Percentiles rank a stretch among this genome's conserved stretches.
These are phyloP conservation scores for Heliconius erato DNA, from an alignment of 2,888 invertebrate genomes.

Conservation along the genomic window DNA sequence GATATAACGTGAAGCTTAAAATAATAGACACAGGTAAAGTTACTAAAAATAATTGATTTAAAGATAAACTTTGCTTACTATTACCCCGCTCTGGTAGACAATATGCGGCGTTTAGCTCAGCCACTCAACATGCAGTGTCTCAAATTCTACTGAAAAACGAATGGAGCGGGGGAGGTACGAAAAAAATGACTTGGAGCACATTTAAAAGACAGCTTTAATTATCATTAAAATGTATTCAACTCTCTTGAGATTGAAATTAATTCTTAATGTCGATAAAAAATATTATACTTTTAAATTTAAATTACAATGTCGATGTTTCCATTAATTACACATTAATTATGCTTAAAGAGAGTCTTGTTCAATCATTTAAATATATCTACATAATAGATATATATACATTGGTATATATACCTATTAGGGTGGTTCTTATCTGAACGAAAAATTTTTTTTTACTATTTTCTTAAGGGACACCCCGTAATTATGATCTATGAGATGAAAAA, in stretches of 20 bases:
- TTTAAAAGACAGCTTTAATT: not conserved
- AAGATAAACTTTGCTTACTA: no score
- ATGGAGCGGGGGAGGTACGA: not conserved
- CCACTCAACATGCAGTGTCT: not conserved
- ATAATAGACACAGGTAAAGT: not conserved
- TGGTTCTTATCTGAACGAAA: no score
- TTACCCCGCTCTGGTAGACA: not conserved
- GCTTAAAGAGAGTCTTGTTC: not conserved
- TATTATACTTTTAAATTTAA: slow-evolving; percentile 10
- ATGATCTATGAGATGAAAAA: no score
- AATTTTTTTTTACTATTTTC: no score
- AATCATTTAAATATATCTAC: not conserved
- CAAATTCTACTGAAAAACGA: no score
- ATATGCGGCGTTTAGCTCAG: not conserved
- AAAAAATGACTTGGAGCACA: no score
- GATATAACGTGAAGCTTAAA: not conserved
- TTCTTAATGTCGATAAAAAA: slow-evolving; percentile 1
- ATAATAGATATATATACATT: no score
- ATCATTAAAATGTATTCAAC: not conserved
- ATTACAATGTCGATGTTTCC: not conserved
- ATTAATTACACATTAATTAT: slow-evolving; percentile 11
- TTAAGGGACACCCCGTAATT: no score
- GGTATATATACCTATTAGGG: no score
- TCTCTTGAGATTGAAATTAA: not conserved
- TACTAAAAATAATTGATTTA: no score